Conservation (phyloP, 2,113 vertebrate species). For the Loxodonta africana region DNA sequence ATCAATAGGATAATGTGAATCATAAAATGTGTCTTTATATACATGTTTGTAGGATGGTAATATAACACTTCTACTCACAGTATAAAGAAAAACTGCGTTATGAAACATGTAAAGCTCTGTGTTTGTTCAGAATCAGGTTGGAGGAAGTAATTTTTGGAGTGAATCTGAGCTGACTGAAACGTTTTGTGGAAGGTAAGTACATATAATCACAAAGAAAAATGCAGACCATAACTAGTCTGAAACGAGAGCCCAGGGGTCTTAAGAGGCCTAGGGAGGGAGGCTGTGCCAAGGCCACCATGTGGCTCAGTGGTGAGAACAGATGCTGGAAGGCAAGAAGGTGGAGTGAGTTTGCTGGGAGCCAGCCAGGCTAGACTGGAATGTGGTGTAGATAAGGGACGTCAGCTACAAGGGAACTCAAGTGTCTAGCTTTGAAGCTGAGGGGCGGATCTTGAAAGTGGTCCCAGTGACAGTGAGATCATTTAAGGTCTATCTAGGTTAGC, state of each 20-base stretch:
- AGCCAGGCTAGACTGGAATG: background rate
- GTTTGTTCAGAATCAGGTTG: background rate
- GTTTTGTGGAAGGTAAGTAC: background rate
- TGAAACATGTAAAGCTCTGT: background rate
- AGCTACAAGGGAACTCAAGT: background rate
- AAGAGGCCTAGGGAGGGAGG: background rate
- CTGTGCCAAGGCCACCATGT: rapidly evolving
- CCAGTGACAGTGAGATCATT: background rate
- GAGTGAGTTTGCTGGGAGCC: background rate
- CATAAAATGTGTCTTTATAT: background rate
- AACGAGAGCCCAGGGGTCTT: background rate
- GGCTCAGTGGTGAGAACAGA: background rate
- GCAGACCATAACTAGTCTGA: background rate
- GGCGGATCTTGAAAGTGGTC: background rate
- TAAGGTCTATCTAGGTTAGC: background rate
- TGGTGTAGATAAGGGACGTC: background rate
- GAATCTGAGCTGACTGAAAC: background rate
- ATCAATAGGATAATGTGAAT: background rate
- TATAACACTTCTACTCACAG: background rate
- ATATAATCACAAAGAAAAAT: background rate
- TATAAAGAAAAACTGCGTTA: background rate
- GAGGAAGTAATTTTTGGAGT: background rate
- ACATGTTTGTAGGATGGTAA: background rate
- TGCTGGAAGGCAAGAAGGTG: background rate
- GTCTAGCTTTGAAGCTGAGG: background rate